Evolutionary conservation across 1,140 invertebrate genomes (phyloP), one percentile per base, ranked within the genome.

Genomic region (Palaemon carinicauda): DNA sequence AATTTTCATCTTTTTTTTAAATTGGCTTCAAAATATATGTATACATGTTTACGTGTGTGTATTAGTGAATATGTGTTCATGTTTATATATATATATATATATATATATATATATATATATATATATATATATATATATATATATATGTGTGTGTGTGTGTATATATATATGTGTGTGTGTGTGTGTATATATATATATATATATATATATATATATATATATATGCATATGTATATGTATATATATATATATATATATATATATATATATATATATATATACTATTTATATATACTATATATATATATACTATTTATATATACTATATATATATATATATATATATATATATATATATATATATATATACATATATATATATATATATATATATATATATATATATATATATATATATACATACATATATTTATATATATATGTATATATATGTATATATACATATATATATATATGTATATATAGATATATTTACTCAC

Each of bases 401-500:
- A 41, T 77, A 41, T 77, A 41, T 77, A 50, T 77, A 41, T 77
- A 41, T 77, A 41, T 77, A 41, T 77, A 77, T 50, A 77, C 51
- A 77, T 77, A 77, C 51, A 77, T 50, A 77, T 50, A 77, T 77
- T 50, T 77, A 50, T 77, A 50, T 77, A 77, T 77, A 77, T 77
- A 50, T 77, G 51, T 77, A 77, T 77, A 77, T 77, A 77, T 77
- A 50, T 77, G 51, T 50, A 77, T 77, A 50, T 41, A 50, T 77
- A 50, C n/a, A 50, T 77, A 50, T 77, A 50, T 77, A 50, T 50
- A 50, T 41, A 50, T 77, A 50, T 41, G 51, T 77, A 77, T 77
- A 77, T 77, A 41, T 77, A 77, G 19, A 77, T n/a, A n/a, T n/a
- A n/a, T n/a, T n/a, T n/a, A n/a, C n/a, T n/a, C n/a, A n/a, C n/a